Base-by-base conservation (phyloP, 2,113 vertebrate species). In the Varanus komodoensis region DNA sequence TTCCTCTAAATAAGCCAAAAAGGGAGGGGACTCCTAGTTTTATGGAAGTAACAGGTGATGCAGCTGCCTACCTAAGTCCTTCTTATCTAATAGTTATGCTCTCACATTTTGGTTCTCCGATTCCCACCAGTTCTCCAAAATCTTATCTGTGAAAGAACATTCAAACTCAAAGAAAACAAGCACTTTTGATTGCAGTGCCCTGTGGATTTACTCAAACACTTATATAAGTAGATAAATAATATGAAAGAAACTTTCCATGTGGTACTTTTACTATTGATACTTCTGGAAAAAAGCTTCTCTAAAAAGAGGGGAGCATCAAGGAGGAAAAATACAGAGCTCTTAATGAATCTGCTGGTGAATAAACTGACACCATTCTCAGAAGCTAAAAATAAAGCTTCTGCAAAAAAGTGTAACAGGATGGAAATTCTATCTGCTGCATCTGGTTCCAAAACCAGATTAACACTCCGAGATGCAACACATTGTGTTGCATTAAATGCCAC, bases 321-420 rank as follows among this genome's bases (percentile, higher is more conserved):
- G 92, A 93, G 93, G 89, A 89, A 95, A 95, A 95, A 92, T 79
- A 77, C 75, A 91, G 81, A 64, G 50, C 90, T 92, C 85, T 68
- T 95, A 91, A 93, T 82, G 84, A 91, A n/a, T 84, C 44, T 82
- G 54, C 69, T 88, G 9, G 15, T 91, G 68, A 91, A 84, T 93
- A 92, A 96, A 93, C 87, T 71, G 89, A 94, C 90, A 93, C 74
- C 87, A 87, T 82, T 96, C 89, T 89, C 93, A 92, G 92, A 90
- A 94, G 86, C 92, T 93, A 93, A 83, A 93, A 92, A 54, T 0
- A 88, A 91, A 48, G 32, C 23, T 91, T 92, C 87, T 91, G 79
- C 61, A 91, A 91, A 44, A 75, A 94, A 77, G 54, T 77, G 92
- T 38, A 74, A 89, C 84, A 68, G 89, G 83, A 80, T 0, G 79